phyloP scores from a whole-genome alignment of 2,113 vertebrate genomes.

The Forbesichthys agassizii region DNA sequence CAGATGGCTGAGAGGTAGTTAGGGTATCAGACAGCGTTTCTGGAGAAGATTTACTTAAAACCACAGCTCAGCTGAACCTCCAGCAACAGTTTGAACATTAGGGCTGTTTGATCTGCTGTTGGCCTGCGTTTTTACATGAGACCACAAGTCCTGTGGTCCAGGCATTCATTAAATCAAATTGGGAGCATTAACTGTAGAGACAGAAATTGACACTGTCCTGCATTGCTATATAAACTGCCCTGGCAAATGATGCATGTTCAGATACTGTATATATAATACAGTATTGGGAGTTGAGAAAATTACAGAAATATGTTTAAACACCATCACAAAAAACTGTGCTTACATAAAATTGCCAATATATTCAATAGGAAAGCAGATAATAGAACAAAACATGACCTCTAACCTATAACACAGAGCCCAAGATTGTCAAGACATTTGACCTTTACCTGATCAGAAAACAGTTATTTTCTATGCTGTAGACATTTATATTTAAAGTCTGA shows the following conservation, averaged over 20 bases:
- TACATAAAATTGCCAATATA: too few species aligned
- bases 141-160: slow-evolving; percentile 35
- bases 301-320: too few species aligned
- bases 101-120: slow-evolving; percentile 52
- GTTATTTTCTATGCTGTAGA: too few species aligned
- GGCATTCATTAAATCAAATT: slow-evolving; percentile 37
- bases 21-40: slow-evolving; percentile 31
- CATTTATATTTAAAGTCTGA: too few species aligned
- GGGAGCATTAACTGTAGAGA: slow-evolving; percentile 41
- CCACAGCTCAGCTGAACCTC: slow-evolving; percentile 41
- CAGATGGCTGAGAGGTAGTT: slow-evolving; percentile 55
- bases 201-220: slow-evolving; percentile 31
- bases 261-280: too few species aligned
- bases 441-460: too few species aligned
- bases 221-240: neutral
- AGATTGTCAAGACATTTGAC: neutral
- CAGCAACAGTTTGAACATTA: slow-evolving; percentile 40
- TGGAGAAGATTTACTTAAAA: slow-evolving; percentile 51
- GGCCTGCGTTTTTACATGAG: slow-evolving; percentile 30
- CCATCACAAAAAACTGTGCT: too few species aligned
- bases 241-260: too few species aligned
- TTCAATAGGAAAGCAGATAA: too few species aligned
- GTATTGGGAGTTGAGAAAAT: too few species aligned
- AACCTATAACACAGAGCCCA: slow-evolving; percentile 1
- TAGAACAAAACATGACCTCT: neutral